Evolutionary conservation across 2,888 invertebrate genomes (phyloP).

Genomic region (Linnaemya vulpina): DNA sequence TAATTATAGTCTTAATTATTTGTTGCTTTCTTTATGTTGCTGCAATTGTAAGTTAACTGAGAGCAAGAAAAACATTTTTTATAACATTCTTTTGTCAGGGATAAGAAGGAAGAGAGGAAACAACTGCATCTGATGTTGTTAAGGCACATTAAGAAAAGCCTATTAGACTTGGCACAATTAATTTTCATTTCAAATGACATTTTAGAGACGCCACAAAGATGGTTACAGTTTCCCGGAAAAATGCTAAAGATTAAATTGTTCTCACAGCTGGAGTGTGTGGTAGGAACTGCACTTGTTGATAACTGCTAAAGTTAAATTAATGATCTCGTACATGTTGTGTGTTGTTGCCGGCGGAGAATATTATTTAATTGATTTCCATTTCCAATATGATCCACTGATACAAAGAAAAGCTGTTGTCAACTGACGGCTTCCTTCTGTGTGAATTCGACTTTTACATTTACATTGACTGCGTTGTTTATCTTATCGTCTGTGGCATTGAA

Average conservation of each 20-base stretch:
- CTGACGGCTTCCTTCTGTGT: too few species aligned
- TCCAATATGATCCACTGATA: not conserved
- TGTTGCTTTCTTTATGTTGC: conserved; percentile 6
- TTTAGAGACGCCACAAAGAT: conserved; percentile 42
- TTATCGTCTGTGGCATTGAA: too few species aligned
- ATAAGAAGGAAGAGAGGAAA: conserved; percentile 11
- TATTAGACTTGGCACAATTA: conserved; percentile 53
- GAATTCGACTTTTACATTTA: too few species aligned
- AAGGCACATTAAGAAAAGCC: conserved; percentile 44
- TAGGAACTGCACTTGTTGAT: conserved; percentile 25
- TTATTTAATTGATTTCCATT: not conserved
- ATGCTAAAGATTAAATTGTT: conserved; percentile 12
- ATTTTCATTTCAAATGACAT: conserved; percentile 53
- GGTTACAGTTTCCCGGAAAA: conserved; percentile 14
- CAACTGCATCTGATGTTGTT: conserved; percentile 52
- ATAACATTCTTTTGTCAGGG: not conserved
- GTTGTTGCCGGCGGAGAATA: too few species aligned
- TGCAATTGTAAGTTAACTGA: conserved; percentile 31
- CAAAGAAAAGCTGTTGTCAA: not conserved
- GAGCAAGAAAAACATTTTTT: conserved; percentile 29
- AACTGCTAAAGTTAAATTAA: not conserved
- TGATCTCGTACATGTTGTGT: too few species aligned
- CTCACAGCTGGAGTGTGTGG: conserved; percentile 17
- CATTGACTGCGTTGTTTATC: too few species aligned
- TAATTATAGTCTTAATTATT: conserved; percentile 56